Conservation (phyloP, 2,888 invertebrate genomes). For the Caenorhabditis sulstoni region DNA sequence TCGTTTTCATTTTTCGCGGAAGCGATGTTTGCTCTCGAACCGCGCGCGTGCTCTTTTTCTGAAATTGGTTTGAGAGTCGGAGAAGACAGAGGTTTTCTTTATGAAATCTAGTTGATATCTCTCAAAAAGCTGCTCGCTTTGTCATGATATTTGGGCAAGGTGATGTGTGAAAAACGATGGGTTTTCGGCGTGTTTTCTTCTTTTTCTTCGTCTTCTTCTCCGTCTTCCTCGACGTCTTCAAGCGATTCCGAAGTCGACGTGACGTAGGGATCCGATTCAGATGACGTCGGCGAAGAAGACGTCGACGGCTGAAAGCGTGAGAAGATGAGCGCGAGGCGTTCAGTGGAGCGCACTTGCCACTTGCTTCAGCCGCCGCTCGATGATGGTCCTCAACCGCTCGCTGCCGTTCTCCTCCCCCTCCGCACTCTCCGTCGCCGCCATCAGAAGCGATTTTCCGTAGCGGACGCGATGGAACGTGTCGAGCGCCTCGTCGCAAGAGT, state of each 20-base stretch:
- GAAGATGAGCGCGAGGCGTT: not conserved
- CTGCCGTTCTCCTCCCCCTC: constrained; percentile 23
- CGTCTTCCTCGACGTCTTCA: constrained; percentile 3
- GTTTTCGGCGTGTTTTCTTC: not conserved
- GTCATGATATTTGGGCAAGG: constrained; percentile 59
- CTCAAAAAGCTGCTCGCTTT: constrained; percentile 52
- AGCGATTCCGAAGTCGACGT: not conserved
- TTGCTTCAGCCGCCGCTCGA: constrained; percentile 53
- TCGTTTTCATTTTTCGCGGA: too few relatives aligned
- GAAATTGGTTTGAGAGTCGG: too few relatives aligned
- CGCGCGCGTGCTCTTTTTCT: too few relatives aligned
- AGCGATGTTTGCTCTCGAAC: too few relatives aligned
- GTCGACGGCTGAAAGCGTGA: constrained; percentile 16
- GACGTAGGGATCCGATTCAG: not conserved
- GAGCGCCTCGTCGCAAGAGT: constrained; percentile 63
- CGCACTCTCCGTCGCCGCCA: too few relatives aligned
- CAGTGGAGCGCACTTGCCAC: not conserved
- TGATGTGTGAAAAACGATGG: constrained; percentile 44
- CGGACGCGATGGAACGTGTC: constrained; percentile 64
- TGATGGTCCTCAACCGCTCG: constrained; percentile 17
- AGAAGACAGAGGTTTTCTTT: too few relatives aligned
- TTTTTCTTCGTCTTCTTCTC: constrained; percentile 3
- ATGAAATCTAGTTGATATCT: constrained; percentile 47
- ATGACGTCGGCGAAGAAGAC: constrained; percentile 5
- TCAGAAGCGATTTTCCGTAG: constrained; percentile 61